Conservation (phyloP, 2,113 vertebrate species). For the Uria aalge region DNA sequence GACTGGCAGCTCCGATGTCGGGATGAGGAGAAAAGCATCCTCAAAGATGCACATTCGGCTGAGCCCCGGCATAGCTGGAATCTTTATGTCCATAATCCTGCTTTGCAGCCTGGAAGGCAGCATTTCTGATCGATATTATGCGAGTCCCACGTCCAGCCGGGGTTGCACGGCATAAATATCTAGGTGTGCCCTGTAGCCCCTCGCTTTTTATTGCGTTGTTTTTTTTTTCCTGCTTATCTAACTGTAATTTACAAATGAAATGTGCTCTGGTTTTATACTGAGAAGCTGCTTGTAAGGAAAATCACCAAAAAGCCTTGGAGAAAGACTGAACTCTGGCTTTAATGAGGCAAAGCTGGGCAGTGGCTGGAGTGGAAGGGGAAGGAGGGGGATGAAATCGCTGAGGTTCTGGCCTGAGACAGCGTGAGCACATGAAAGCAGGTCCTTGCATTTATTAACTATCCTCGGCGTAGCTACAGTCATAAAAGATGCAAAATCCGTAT, state of each 20-base stretch:
- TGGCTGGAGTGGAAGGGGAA: background rate
- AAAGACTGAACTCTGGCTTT: background rate
- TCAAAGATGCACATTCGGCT: background rate
- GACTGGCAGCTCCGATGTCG: accelerated
- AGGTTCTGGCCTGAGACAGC: background rate
- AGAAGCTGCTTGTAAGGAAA: background rate
- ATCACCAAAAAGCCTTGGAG: background rate
- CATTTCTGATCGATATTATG: background rate
- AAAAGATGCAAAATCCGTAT: background rate
- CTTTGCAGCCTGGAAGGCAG: background rate
- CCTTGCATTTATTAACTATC: background rate
- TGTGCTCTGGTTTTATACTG: background rate
- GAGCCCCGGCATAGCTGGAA: background rate
- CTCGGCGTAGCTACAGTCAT: accelerated
- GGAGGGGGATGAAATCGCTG: background rate
- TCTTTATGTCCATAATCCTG: background rate
- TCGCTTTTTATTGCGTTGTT: accelerated
- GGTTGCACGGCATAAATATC: background rate
- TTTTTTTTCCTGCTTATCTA: background rate
- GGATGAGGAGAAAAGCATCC: background rate
- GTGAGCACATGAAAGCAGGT: background rate
- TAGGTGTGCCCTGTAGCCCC: background rate
- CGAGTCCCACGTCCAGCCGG: background rate
- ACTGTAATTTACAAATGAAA: background rate
- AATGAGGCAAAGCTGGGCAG: background rate